These are phyloP conservation scores for Digitonthophagus gazella DNA, from an alignment of 2,888 invertebrate genomes.

Conservation along the genomic window DNA sequence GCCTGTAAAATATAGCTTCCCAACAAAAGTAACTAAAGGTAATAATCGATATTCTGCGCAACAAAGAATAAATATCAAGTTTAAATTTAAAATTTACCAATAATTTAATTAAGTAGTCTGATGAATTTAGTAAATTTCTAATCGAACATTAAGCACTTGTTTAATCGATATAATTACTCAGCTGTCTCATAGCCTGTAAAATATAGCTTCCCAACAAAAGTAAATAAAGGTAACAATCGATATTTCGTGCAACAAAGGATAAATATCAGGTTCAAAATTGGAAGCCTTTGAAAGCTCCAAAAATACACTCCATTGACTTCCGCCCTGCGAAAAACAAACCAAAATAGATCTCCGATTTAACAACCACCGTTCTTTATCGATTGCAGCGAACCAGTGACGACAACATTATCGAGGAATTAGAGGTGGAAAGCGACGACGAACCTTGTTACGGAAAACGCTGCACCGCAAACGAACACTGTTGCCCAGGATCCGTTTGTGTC, in stretches of 20 bases:
- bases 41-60: slow-evolving; percentile 18
- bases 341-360: slow-evolving; percentile 7
- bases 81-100: too few species aligned
- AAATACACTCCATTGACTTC: slow-evolving; percentile 8
- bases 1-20: neutral
- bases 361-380: neutral
- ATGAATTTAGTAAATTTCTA: too few species aligned
- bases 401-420: slow-evolving; percentile 51
- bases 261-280: neutral
- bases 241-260: slow-evolving; percentile 19
- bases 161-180: too few species aligned
- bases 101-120: too few species aligned
- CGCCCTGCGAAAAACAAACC: slow-evolving; percentile 3
- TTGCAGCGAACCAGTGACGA: slow-evolving; percentile 46
- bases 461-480: slow-evolving; percentile 78
- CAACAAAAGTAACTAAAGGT: neutral
- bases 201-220: neutral
- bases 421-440: slow-evolving; percentile 59
- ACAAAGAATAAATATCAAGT: neutral
- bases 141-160: too few species aligned
- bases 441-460: slow-evolving; percentile 78
- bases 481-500: slow-evolving; percentile 76
- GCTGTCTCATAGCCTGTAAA: too few species aligned
- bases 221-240: neutral
- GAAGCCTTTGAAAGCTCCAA: neutral